These are phyloP conservation scores for Elaeidobius kamerunicus DNA, from an alignment of 2,888 invertebrate genomes.

Conservation along the genomic window DNA sequence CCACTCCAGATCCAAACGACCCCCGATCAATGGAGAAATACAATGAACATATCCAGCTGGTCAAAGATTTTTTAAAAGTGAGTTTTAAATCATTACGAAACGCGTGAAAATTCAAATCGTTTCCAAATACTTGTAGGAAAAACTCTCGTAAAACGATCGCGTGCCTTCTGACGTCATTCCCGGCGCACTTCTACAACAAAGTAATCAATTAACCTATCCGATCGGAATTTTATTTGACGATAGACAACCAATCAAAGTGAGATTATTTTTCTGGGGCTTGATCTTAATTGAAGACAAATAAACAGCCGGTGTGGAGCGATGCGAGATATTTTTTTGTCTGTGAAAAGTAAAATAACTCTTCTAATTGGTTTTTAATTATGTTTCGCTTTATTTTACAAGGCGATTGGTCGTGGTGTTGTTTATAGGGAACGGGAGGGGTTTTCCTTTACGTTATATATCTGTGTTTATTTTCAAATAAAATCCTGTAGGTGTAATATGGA, in stretches of 20 bases:
- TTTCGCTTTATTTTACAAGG: too few relatives aligned
- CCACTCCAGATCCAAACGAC: slow-evolving; percentile 74
- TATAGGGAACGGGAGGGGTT: background rate
- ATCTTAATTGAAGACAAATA: slow-evolving; percentile 23
- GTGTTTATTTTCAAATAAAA: too few relatives aligned
- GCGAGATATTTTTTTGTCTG: slow-evolving; percentile 21
- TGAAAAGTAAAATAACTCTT: slow-evolving; percentile 21
- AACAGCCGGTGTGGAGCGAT: slow-evolving; percentile 13
- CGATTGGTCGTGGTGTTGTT: too few relatives aligned
- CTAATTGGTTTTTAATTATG: slow-evolving; percentile 9
- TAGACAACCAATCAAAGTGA: slow-evolving; percentile 12
- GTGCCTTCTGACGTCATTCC: slow-evolving; percentile 16
- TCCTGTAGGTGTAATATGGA: too few relatives aligned
- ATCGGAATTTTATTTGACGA: slow-evolving; percentile 24
- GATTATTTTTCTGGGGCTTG: slow-evolving; percentile 22
- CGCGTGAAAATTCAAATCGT: slow-evolving; percentile 3
- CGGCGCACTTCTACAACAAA: slow-evolving; percentile 19
- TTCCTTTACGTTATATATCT: slow-evolving; percentile 7
- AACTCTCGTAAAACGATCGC: background rate
- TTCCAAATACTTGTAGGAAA: too few relatives aligned
- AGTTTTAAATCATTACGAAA: too few relatives aligned
- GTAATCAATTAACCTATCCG: slow-evolving; percentile 19
- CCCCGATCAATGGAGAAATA: slow-evolving; percentile 81
- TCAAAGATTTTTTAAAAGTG: slow-evolving; percentile 84
- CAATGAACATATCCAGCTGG: slow-evolving; percentile 83